phyloP scores from a whole-genome alignment of 2,113 vertebrate genomes.

The Barbus barbus region DNA sequence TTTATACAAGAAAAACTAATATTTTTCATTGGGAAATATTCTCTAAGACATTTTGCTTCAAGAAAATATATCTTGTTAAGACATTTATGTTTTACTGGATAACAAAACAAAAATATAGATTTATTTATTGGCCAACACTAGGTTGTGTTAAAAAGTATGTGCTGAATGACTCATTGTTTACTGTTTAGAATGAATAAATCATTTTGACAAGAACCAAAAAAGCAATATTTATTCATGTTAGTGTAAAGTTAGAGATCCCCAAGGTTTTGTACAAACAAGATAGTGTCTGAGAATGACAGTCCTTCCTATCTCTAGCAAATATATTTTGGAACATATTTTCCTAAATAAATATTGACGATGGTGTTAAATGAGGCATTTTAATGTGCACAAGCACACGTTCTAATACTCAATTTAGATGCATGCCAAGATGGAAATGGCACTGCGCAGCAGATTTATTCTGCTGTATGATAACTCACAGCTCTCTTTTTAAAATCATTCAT shows the following conservation, averaged over 20 bases:
- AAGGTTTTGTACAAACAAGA: constrained; percentile 10
- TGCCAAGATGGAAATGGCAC: constrained; percentile 24
- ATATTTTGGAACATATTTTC: constrained; percentile 6
- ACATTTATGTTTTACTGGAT: no score
- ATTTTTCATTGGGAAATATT: no score
- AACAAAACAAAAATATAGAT: no score
- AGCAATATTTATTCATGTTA: neutral
- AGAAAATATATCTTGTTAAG: no score
- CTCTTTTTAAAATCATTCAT: neutral
- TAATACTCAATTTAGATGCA: constrained; percentile 27
- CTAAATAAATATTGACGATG: constrained; percentile 25
- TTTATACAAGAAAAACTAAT: no score
- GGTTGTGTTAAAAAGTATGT: no score
- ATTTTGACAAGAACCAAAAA: neutral
- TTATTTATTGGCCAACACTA: no score
- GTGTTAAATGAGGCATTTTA: constrained; percentile 35
- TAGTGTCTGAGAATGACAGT: neutral
- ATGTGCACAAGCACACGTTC: constrained; percentile 3
- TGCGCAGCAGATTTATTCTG: neutral
- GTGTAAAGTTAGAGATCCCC: neutral
- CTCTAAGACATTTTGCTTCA: no score
- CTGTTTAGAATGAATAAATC: neutral
- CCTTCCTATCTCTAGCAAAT: constrained; percentile 4
- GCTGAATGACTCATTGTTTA: no score
- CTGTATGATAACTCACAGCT: neutral